Evolutionary conservation across 2,888 invertebrate species (phyloP).

Genomic region (Crepidodera aurea): DNA sequence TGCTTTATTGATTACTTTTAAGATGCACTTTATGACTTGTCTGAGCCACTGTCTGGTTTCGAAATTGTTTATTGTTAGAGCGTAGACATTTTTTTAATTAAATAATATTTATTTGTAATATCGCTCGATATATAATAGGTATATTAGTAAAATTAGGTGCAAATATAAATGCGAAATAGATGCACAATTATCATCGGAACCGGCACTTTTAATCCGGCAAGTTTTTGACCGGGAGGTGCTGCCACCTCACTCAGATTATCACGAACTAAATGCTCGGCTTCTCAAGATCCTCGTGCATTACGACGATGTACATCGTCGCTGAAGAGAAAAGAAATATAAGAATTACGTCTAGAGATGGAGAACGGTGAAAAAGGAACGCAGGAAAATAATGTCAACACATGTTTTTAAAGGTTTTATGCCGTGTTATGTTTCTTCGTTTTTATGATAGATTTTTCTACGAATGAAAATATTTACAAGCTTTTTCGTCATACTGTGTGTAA

Average conservation of each 20-base stretch:
- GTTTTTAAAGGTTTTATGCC: slow-evolving; percentile 17
- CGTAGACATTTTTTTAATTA: too few relatives aligned
- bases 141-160: too few relatives aligned
- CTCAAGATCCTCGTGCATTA: background rate
- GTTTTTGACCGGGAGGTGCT: background rate
- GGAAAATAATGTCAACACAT: slow-evolving; percentile 32
- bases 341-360: slow-evolving; percentile 1
- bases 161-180: too few relatives aligned
- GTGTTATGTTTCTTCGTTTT: slow-evolving; percentile 11
- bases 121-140: too few relatives aligned
- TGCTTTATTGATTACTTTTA: slow-evolving; percentile 13
- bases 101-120: too few relatives aligned
- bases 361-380: slow-evolving; percentile 16
- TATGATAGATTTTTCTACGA: slow-evolving; percentile 7
- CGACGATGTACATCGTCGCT: slow-evolving; percentile 1
- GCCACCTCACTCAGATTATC: background rate
- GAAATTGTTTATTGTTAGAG: too few relatives aligned
- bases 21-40: background rate
- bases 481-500: too few relatives aligned
- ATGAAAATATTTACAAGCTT: slow-evolving; percentile 16
- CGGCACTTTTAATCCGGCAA: too few relatives aligned
- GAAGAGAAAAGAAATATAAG: slow-evolving; percentile 25
- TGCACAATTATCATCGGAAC: too few relatives aligned
- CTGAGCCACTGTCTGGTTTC: slow-evolving; percentile 6
- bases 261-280: background rate